Evolutionary conservation across 2,888 invertebrate genomes (phyloP).

Genomic region (Euproctis similis): DNA sequence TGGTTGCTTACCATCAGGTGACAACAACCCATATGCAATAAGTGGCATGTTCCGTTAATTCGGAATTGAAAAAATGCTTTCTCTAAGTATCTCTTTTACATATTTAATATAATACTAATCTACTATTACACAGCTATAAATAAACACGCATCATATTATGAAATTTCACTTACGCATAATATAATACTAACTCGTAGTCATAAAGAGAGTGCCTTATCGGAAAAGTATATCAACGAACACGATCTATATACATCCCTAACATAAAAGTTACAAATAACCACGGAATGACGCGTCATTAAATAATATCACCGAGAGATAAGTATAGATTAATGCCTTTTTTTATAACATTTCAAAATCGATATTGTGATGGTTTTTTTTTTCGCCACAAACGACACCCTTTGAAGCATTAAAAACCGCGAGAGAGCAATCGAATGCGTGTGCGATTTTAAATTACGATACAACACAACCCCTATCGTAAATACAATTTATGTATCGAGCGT

Average conservation of each 20-base stretch:
- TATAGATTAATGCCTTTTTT: constrained; percentile 70
- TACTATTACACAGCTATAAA: constrained; percentile 12
- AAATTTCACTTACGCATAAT: constrained; percentile 46
- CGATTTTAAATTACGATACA: constrained; percentile 59
- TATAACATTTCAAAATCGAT: constrained; percentile 63
- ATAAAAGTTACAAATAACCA: constrained; percentile 72
- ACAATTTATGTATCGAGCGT: no score
- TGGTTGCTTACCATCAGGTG: no score
- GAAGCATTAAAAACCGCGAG: constrained; percentile 52
- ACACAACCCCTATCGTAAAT: constrained; percentile 26
- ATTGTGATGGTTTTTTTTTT: constrained; percentile 39
- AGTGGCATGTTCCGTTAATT: no score
- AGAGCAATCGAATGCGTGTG: constrained; percentile 42
- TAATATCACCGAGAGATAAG: constrained; percentile 70
- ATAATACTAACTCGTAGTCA: constrained; percentile 31
- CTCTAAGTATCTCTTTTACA: no score
- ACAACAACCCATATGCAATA: no score
- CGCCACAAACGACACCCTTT: constrained; percentile 50
- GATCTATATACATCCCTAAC: constrained; percentile 46
- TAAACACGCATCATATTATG: constrained; percentile 16
- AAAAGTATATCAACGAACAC: constrained; percentile 47
- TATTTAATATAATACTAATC: constrained; percentile 1
- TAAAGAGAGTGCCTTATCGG: constrained; percentile 56
- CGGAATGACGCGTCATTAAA: constrained; percentile 71
- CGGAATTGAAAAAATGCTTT: no score